These are phyloP conservation scores for Gymnoscelis rufifasciata DNA, from an alignment of 2,888 invertebrate species.

Conservation along the genomic window DNA sequence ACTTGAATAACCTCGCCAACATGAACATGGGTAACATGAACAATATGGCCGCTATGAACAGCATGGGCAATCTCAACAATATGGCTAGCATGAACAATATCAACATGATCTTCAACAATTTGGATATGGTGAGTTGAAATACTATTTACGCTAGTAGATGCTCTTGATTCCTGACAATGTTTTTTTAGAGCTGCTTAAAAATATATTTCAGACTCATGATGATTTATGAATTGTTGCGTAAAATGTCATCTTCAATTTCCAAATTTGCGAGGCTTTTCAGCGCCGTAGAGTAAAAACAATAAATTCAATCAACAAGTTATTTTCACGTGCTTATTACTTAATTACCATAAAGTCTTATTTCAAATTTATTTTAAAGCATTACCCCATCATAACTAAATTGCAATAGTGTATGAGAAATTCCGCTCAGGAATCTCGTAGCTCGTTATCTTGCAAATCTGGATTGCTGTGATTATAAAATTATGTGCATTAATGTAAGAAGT, in stretches of 20 bases:
- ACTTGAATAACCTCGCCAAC: constrained; percentile 18
- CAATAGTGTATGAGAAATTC: background rate
- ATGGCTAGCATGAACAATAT: background rate
- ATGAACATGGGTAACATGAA: constrained; percentile 2
- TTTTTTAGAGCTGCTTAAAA: too few relatives aligned
- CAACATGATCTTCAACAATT: constrained; percentile 70
- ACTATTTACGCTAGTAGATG: background rate
- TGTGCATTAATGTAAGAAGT: constrained; percentile 4
- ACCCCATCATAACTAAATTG: too few relatives aligned
- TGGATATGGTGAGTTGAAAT: constrained; percentile 67
- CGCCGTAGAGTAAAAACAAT: too few relatives aligned
- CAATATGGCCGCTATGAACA: constrained; percentile 40
- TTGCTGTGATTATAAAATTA: constrained; percentile 4
- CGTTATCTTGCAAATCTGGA: constrained; percentile 7
- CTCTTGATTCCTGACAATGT: too few relatives aligned
- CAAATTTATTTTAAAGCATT: too few relatives aligned
- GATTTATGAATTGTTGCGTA: too few relatives aligned
- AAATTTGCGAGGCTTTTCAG: too few relatives aligned
- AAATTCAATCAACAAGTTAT: too few relatives aligned
- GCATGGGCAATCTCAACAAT: constrained; percentile 14
- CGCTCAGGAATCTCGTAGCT: background rate
- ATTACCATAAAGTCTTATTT: too few relatives aligned
- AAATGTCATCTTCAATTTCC: too few relatives aligned
- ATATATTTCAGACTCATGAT: too few relatives aligned
- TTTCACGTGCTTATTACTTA: too few relatives aligned